phyloP scores from a whole-genome alignment of 53 echinoderm and acorn worm species.

The Glandiceps talaboti region DNA sequence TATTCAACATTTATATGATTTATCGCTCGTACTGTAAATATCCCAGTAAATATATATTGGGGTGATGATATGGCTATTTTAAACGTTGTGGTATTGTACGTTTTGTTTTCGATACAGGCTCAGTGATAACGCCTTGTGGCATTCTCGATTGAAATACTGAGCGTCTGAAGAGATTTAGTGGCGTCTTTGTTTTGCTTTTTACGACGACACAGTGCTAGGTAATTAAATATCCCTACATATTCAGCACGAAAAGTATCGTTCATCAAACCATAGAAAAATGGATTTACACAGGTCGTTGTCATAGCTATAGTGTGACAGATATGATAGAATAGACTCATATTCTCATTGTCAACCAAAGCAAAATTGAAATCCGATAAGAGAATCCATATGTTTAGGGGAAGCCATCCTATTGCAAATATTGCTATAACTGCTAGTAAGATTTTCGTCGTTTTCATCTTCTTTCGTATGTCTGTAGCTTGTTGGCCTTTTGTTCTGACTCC shows the following conservation, averaged over 20 bases:
- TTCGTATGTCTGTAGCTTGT: conserved; percentile 51
- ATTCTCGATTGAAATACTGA: no score
- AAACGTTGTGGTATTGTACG: no score
- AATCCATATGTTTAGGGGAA: conserved; percentile 63
- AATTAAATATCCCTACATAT: not conserved
- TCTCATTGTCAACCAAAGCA: conserved; percentile 14
- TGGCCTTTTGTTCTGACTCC: conserved; percentile 67
- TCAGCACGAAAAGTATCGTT: conserved; percentile 82
- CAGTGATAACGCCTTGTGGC: no score
- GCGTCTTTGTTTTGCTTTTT: no score
- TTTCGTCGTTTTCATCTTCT: conserved; percentile 59
- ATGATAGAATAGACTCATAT: conserved; percentile 28
- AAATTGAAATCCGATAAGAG: conserved; percentile 40
- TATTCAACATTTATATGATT: no score
- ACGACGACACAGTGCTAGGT: not conserved
- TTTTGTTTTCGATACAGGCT: no score
- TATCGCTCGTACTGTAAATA: no score
- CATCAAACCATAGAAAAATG: conserved; percentile 75
- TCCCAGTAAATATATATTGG: no score
- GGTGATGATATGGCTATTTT: no score
- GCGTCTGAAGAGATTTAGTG: no score
- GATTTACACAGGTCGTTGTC: conserved; percentile 86
- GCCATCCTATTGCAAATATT: conserved; percentile 77
- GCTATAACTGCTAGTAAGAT: conserved; percentile 73
- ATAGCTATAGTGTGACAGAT: conserved; percentile 80